These are phyloP conservation scores for Meliscaeva auricollis DNA, from an alignment of 2,888 invertebrate genomes.

Conservation along the genomic window DNA sequence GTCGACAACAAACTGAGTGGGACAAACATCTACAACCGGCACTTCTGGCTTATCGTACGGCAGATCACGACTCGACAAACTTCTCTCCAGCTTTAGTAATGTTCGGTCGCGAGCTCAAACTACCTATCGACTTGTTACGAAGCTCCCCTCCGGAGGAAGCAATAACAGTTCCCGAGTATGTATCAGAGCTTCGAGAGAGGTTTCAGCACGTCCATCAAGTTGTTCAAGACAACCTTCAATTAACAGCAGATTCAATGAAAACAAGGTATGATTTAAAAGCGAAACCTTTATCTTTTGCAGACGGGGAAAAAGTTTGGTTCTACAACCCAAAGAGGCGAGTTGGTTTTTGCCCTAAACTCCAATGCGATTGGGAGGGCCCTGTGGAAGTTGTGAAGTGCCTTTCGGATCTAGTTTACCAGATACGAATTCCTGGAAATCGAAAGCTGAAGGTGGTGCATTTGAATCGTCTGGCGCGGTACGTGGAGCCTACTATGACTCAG, in stretches of 20 bases:
- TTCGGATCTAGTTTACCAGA: not conserved
- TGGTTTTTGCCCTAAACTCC: not conserved
- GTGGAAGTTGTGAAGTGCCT: constrained; percentile 18
- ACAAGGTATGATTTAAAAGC: too few species aligned
- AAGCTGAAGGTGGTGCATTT: not conserved
- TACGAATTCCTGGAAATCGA: not conserved
- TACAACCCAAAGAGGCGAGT: not conserved
- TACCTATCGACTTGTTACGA: constrained; percentile 72
- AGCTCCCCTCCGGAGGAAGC: constrained; percentile 71
- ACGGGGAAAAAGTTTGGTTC: constrained; percentile 4
- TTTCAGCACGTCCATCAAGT: not conserved
- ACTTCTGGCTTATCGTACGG: constrained; percentile 58
- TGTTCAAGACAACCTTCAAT: too few species aligned
- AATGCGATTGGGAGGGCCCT: constrained; percentile 14
- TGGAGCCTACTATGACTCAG: not conserved
- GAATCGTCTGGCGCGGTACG: not conserved
- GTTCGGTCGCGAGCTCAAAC: too few species aligned
- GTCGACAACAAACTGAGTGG: constrained; percentile 62
- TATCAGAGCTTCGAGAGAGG: not conserved
- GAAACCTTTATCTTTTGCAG: too few species aligned
- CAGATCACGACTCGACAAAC: constrained; percentile 65
- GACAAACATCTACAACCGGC: constrained; percentile 49
- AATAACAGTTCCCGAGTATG: not conserved
- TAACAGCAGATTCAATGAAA: too few species aligned
- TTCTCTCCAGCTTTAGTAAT: too few species aligned